A percentile compares a stretch with the other conserved stretches of the same genome.
These are phyloP conservation scores for Neoscelio sp. DNA, from an alignment of 2,888 invertebrate genomes.

Conservation along the genomic window DNA sequence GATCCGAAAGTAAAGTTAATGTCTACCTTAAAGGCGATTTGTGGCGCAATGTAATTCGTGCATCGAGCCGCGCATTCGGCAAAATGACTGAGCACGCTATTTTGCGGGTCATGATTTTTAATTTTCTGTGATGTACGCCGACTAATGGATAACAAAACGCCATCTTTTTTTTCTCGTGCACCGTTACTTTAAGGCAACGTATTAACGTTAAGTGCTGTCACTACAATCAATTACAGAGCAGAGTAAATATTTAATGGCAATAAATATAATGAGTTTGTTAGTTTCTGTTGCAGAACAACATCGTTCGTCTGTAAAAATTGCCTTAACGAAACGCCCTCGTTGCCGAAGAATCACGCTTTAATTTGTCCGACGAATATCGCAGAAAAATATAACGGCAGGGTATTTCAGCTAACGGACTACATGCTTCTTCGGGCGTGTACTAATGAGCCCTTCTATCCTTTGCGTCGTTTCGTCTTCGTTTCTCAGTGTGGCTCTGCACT, in stretches of 20 bases:
- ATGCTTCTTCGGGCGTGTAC: constrained; percentile 16
- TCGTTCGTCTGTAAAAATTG: not conserved
- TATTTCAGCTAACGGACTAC: constrained; percentile 3
- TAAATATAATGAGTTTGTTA: too few species aligned
- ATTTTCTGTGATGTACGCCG: constrained; percentile 53
- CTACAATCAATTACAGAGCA: constrained; percentile 19
- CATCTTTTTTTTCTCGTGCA: constrained; percentile 17
- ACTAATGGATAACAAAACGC: constrained; percentile 37
- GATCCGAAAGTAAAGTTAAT: constrained; percentile 52
- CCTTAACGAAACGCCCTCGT: constrained; percentile 19
- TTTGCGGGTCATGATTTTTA: constrained; percentile 62
- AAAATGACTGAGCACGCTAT: constrained; percentile 44
- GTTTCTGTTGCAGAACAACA: not conserved
- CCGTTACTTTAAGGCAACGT: too few species aligned
- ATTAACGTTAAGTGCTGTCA: constrained; percentile 15
- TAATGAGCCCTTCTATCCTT: constrained; percentile 20
- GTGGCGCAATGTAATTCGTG: constrained; percentile 28
- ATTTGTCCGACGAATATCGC: constrained; percentile 1
- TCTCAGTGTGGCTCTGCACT: not conserved
- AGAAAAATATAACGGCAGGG: not conserved
- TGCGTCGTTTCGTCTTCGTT: not conserved
- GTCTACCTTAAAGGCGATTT: constrained; percentile 49
- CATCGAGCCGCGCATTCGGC: constrained; percentile 31
- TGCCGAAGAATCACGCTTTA: constrained; percentile 24
- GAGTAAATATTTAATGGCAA: too few species aligned